Conservation (phyloP, 2,113 vertebrate genomes). For the Struthidea cinerea region DNA sequence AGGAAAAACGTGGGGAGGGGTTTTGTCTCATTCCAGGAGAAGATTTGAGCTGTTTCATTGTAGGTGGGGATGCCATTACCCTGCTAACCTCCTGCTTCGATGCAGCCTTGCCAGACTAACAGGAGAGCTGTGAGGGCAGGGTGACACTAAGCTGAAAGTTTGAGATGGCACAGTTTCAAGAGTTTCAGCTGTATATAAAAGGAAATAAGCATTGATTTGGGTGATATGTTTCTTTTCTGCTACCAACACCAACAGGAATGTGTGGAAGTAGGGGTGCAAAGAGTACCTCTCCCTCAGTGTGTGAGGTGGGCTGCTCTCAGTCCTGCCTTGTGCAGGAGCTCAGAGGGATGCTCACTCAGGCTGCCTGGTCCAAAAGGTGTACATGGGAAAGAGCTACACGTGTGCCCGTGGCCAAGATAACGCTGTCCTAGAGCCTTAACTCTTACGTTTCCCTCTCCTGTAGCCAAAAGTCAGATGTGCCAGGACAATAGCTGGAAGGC, state of each 20-base stretch:
- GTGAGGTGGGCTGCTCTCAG: background rate
- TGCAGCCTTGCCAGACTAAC: background rate
- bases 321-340: background rate
- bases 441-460: background rate
- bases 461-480: background rate
- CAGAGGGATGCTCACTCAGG: background rate
- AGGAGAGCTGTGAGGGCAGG: background rate
- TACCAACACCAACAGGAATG: background rate
- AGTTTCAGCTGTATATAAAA: background rate
- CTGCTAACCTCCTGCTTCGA: background rate
- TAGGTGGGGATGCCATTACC: background rate
- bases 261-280: background rate
- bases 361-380: background rate
- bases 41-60: background rate
- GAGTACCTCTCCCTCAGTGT: too few relatives aligned
- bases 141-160: background rate
- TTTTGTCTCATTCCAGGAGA: background rate
- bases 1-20: background rate
- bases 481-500: background rate
- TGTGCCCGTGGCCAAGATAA: background rate
- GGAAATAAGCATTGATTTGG: background rate
- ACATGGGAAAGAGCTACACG: background rate
- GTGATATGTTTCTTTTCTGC: background rate
- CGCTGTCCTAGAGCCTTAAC: background rate
- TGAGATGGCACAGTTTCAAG: background rate